Evolutionary conservation across 2,113 vertebrate genomes (phyloP), one percentile per base, ranked within the genome.

Genomic region (Grammatotria lemairii): DNA sequence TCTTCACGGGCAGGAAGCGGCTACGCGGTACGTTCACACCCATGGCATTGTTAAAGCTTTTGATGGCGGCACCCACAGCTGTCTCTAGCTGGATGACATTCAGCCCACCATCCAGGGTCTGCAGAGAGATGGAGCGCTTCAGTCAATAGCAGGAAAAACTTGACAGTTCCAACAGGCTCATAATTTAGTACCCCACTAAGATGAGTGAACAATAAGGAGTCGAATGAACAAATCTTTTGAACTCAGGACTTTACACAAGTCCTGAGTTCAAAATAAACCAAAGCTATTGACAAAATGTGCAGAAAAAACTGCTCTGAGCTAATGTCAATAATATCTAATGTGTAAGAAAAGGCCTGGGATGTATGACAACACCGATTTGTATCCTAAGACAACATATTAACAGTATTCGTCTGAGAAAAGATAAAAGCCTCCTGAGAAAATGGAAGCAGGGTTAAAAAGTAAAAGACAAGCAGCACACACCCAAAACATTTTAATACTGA

Each of bases 51-150:
- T 99, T 97, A 88, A 99, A 99, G 94, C 98, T 97, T 96, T 99
- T 99, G 90, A 99, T 97, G 88, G 98, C 98, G 19, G 98, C 98
- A 23, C 98, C 98, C 35, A 99, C 98, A 0, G 98, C 98, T 2
- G 98, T 99, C 96, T 99, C 98, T 96, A 99, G 87, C 96, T 99
- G 98, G 95, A 99, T 97, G 55, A 99, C 97, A 14, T 99, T 99
- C 93, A 99, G 96, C 26, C 98, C 98, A 49, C 98, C 98, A 51
- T 99, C 98, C 92, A 99, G 91, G 2, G 97, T 99, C 98, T 99
- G 95, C 12, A 7, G 33, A 84, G 49, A 58, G n/a, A 6, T 31
- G 40, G 9, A 47, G 53, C 6, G 55, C 9, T 40, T 42, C 2
- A 12, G 33, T 23, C 38, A 16, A 47, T 11, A 23, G 80, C n/a